Evolutionary conservation across 2,113 vertebrate genomes (phyloP).

Genomic region (Ovis aries): ARS-UI_Ramb_v3.0 NC_056057.1:30594501-30595000

Average conservation of each 20-base stretch:
- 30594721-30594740: constrained; percentile 91
- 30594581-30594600: constrained; percentile 86
- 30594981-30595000: constrained; percentile 66
- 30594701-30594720: constrained; percentile 98
- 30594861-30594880: constrained; percentile 79
- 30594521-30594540: neutral
- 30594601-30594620: constrained; percentile 81
- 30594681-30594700: constrained; percentile 86
- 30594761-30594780: constrained; percentile 88
- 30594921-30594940: constrained; percentile 79
- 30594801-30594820: constrained; percentile 84
- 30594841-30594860: constrained; percentile 86
- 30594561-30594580: constrained; percentile 57
- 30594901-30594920: constrained; percentile 78
- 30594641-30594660: constrained; percentile 83
- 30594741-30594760: constrained; percentile 92
- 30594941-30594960: constrained; percentile 70
- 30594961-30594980: constrained; percentile 73
- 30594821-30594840: constrained; percentile 93
- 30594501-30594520: constrained; percentile 74
- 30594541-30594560: constrained; percentile 31
- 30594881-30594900: constrained; percentile 77
- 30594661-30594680: constrained; percentile 78
- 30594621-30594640: constrained; percentile 88
- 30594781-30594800: constrained; percentile 84